Conservation (phyloP, 2,888 invertebrate genomes). For the Dryobota labecula region DNA sequence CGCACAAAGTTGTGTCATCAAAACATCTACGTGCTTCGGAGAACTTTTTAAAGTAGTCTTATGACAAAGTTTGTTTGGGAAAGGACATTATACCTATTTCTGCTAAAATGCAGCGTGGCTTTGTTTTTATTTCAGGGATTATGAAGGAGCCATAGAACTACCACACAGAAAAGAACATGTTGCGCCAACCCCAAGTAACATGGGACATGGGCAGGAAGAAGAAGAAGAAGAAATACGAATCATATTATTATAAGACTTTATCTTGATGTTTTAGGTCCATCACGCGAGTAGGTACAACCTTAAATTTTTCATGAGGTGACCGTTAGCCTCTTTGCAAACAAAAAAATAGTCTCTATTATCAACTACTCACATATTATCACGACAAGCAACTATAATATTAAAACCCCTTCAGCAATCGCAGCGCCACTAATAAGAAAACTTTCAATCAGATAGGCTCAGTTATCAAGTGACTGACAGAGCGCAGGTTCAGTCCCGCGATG, state of each 20-base stretch:
- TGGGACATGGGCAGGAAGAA: no score
- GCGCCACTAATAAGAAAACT: slow-evolving; percentile 66
- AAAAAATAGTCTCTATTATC: not conserved
- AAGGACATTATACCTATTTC: not conserved
- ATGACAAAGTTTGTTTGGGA: not conserved
- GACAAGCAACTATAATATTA: slow-evolving; percentile 27
- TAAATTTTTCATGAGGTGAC: not conserved
- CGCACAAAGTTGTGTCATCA: not conserved
- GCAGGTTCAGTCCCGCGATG: slow-evolving; percentile 71
- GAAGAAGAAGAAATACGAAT: not conserved
- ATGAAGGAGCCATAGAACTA: not conserved
- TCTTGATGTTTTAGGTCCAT: no score
- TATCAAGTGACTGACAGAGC: slow-evolving; percentile 31
- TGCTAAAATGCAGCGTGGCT: not conserved
- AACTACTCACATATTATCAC: not conserved
- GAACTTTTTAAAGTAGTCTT: not conserved
- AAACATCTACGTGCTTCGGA: not conserved
- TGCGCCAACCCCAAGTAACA: not conserved
- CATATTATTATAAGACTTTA: not conserved
- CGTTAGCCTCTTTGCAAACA: not conserved
- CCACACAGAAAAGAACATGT: not conserved
- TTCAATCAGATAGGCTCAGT: slow-evolving; percentile 62
- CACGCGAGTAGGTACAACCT: not conserved
- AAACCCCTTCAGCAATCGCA: slow-evolving; percentile 32
- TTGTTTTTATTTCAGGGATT: not conserved